A percentile compares a stretch with the other conserved stretches of the same genome.
These are phyloP conservation scores for Hydroisotoma schaefferi DNA, from an alignment of 2,888 invertebrate genomes.

Conservation along the genomic window DNA sequence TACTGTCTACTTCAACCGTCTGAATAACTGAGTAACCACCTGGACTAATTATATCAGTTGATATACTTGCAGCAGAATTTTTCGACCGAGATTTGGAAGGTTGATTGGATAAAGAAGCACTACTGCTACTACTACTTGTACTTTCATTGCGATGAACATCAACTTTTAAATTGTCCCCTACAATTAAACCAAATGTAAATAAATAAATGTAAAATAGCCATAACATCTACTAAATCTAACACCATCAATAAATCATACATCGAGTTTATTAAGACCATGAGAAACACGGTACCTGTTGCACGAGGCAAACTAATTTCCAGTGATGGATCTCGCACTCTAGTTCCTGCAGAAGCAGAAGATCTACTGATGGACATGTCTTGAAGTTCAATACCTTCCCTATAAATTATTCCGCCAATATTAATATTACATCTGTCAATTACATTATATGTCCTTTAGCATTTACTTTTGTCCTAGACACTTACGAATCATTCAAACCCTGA, in stretches of 20 bases:
- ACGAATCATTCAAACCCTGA: constrained; percentile 35
- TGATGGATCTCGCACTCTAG: constrained; percentile 26
- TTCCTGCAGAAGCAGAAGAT: constrained; percentile 39
- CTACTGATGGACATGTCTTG: constrained; percentile 60
- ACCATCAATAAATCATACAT: neutral
- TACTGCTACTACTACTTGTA: constrained; percentile 56
- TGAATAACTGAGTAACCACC: neutral
- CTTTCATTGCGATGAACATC: constrained; percentile 90
- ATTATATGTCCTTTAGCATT: neutral
- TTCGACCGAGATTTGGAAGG: constrained; percentile 34
- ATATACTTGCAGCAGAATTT: constrained; percentile 17
- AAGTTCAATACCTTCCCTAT: constrained; percentile 75
- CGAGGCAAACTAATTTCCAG: constrained; percentile 20
- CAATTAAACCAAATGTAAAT: constrained; percentile 19
- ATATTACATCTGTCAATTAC: constrained; percentile 1
- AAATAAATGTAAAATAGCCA: neutral
- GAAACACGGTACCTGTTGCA: constrained; percentile 21
- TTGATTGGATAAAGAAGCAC: constrained; percentile 25
- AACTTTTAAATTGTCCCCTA: constrained; percentile 73
- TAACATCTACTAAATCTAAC: constrained; percentile 1
- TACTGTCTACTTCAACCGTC: too few species aligned
- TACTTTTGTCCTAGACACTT: constrained; percentile 2
- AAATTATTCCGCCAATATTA: constrained; percentile 20
- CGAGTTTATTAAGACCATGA: neutral
- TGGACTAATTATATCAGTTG: neutral